Evolutionary conservation across 1,140 invertebrate species (phyloP).

Genomic region (Ips typographus): DNA sequence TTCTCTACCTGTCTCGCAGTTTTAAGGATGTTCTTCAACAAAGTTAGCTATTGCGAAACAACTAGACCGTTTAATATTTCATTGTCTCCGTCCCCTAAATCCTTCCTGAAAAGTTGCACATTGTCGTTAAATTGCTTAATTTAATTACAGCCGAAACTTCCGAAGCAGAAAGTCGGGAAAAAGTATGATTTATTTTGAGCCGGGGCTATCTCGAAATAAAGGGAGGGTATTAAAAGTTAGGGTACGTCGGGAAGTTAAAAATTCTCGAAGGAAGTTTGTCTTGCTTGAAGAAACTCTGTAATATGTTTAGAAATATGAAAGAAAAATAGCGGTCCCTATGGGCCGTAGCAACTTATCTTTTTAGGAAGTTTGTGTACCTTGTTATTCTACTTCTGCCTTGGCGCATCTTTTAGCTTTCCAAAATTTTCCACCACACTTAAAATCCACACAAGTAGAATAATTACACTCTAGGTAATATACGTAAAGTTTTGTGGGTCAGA

Average conservation of each 20-base stretch:
- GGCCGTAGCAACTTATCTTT: constrained; percentile 27
- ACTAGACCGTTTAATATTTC: constrained; percentile 29
- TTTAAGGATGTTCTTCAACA: background rate
- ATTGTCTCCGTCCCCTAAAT: constrained; percentile 24
- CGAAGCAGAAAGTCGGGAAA: constrained; percentile 26
- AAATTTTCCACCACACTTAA: no score
- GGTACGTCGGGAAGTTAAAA: constrained; percentile 30
- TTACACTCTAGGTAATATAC: no score
- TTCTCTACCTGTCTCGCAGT: background rate
- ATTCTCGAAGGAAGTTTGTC: constrained; percentile 27
- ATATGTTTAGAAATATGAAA: constrained; percentile 33
- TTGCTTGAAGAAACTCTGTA: constrained; percentile 28
- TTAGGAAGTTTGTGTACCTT: constrained; percentile 7
- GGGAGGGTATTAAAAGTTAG: constrained; percentile 33
- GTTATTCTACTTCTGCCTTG: background rate
- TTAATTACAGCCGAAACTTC: constrained; percentile 32
- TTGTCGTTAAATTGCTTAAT: constrained; percentile 33
- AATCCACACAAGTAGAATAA: no score
- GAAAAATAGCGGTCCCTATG: constrained; percentile 27
- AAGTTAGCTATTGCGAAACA: constrained; percentile 19
- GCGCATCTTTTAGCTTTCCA: no score
- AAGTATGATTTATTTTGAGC: constrained; percentile 35
- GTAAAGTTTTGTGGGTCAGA: no score
- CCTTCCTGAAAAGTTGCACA: constrained; percentile 31
- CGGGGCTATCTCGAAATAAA: constrained; percentile 30